Base-by-base conservation (phyloP, 2,888 invertebrate species). In the Thymelicus acteon region DNA sequence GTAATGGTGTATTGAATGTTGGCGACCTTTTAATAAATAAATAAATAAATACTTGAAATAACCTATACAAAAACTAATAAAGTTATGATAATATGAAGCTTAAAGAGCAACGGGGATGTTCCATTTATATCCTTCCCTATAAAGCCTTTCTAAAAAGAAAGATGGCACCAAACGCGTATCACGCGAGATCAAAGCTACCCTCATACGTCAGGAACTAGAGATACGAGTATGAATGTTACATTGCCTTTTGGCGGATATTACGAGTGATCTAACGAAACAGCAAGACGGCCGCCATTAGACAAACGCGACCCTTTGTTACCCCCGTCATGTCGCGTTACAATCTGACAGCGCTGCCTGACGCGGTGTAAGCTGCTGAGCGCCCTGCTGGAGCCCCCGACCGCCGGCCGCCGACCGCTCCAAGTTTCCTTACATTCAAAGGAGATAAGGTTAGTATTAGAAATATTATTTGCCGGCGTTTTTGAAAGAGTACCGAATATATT, bases 151-250 rank as follows among this genome's bases (percentile, higher is more conserved):
- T 2, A 24, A 54, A 54, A 12, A 4, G 54, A 58, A 58, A n/a
- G 7, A 37, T 7, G 31, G 31, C 13, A 57, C 15, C 5, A 39
- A 39, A 39, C 58, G n/a, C 37, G n/a, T 13, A 58, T 58, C 37
- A 39, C 37, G 31, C 13, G 47, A 61, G 61, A 68, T 68, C 54
- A 61, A 68, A 61, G 58, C 52, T 12, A 68, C 67, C 67, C 67
- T 54, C 61, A 54, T 68, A 68, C 44, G 44, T 68, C 44, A 58
- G 31, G 19, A 68, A 44, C 24, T 39, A 39, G 24, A 31, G 24
- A 40, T 61, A 60, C 24, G 19, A 52, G 61, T 52, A 54, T 15
- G 60, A 31, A 13, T 13, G 31, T 24, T 19, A 31, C 19, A 54
- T 61, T 24, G 49, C 31, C 8, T 40, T 57, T 57, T 31, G 31